Conservation (phyloP, 1,140 invertebrate genomes). For the Aethina tumida region DNA sequence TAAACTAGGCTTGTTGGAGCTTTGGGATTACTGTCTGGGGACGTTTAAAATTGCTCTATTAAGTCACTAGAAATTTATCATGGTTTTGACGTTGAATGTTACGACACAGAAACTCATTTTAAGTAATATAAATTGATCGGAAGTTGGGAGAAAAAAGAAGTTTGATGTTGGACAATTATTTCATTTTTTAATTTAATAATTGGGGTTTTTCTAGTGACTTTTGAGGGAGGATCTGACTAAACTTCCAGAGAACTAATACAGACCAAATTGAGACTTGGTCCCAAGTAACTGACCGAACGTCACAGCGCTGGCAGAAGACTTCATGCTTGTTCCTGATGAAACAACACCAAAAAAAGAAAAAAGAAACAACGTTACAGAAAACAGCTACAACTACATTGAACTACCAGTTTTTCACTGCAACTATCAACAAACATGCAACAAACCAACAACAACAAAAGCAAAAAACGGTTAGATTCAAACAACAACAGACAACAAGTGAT, state of each 20-base stretch:
- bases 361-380: constrained; percentile 7
- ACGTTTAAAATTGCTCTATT: too few relatives aligned
- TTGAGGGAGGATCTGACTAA: too few relatives aligned
- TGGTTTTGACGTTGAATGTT: too few relatives aligned
- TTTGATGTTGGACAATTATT: too few relatives aligned
- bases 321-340: constrained; percentile 33
- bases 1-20: too few relatives aligned
- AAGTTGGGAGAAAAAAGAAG: too few relatives aligned
- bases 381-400: constrained; percentile 1
- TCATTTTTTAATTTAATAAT: too few relatives aligned
- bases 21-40: too few relatives aligned
- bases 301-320: constrained; percentile 33
- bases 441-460: constrained; percentile 11
- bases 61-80: too few relatives aligned
- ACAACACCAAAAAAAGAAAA: constrained; percentile 19
- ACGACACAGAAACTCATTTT: too few relatives aligned
- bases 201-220: too few relatives aligned
- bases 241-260: constrained; percentile 26
- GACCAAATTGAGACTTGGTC: constrained; percentile 29
- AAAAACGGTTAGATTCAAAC: constrained; percentile 11
- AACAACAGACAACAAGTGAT: not conserved
- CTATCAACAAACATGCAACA: constrained; percentile 15
- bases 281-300: constrained; percentile 29
- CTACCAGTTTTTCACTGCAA: constrained; percentile 23
- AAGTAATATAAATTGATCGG: too few relatives aligned